phyloP scores from a whole-genome alignment of 1,140 invertebrate genomes.

The Heliconius eleuchia region DNA sequence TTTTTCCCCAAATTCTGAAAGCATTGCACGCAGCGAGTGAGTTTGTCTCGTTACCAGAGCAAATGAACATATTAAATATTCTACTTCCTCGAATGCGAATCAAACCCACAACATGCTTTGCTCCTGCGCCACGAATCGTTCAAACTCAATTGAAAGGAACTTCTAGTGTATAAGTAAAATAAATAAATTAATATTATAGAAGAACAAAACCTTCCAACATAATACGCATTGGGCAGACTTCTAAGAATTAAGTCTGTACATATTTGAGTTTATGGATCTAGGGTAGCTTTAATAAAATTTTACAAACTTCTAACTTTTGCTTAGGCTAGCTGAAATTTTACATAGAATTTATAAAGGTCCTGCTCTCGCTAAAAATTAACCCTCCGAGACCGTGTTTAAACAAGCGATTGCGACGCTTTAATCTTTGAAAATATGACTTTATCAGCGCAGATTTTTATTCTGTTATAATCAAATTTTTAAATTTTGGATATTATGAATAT shows the following conservation, averaged over 20 bases:
- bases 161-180: too few species aligned
- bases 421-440: conserved; percentile 24
- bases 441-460: not conserved
- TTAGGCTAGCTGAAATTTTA: conserved; percentile 17
- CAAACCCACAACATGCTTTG: too few species aligned
- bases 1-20: too few species aligned
- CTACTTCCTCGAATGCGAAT: too few species aligned
- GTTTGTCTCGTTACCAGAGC: too few species aligned
- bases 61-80: too few species aligned
- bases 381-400: conserved; percentile 21
- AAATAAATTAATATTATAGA: not conserved
- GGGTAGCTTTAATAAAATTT: conserved; percentile 24
- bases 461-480: not conserved
- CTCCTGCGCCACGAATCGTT: too few species aligned
- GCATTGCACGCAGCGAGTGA: too few species aligned
- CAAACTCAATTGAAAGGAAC: too few species aligned
- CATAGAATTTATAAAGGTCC: conserved; percentile 22
- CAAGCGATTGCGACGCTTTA: conserved; percentile 12
- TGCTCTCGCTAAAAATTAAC: conserved; percentile 23
- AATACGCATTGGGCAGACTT: not conserved
- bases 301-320: conserved; percentile 18
- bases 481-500: not conserved
- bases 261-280: conserved; percentile 17
- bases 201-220: not conserved
- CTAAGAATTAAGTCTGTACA: conserved; percentile 1